Base-by-base conservation (phyloP, 2,113 vertebrate genomes). In the Lepus europaeus region DNA sequence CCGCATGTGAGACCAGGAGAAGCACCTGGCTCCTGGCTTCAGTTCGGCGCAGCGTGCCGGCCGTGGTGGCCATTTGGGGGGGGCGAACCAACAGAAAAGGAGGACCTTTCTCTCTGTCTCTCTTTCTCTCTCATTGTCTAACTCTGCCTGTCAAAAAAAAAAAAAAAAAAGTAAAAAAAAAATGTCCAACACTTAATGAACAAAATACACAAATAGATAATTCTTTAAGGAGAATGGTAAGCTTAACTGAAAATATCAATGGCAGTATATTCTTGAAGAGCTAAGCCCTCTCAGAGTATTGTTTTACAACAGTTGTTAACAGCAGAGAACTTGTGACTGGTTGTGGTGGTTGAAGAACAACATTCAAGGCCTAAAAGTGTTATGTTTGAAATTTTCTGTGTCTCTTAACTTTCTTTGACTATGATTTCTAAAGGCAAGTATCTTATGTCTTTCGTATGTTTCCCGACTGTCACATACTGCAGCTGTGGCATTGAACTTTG, bases 291-390 rank as follows among this genome's bases (percentile, higher is more conserved):
- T 13, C 16, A 49, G 61, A 45, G 53, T 16, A 29, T n/a, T 63
- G 27, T 77, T 53, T 63, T 64, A 49, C 12, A 59, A 77, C 70
- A 63, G 16, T 90, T 87, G 70, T 77, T 82, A 87, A 63, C 39
- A 87, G 63, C 61, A 69, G 74, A 90, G 87, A 74, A 68, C 68
- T 81, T 74, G 56, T 86, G 74, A 22, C 22, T 93, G 87, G 49
- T 68, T 74, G 39, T 13, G 91, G 9, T 39, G 31, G 49, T 56
- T 82, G 64, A 45, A 63, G 33, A 93, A 25, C 72, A 53, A 49
- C 70, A 31, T 25, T 87, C 39, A n/a, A 17, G 33, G 77, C 45
- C 45, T 87, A 45, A 80, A 74, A 74, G 1, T 90, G 22, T 90
- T 33, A 39, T 5, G 20, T 16, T 56, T 73, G 56, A 56, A n/a